Base-by-base conservation (phyloP, 2,888 invertebrate species). In the Dicyrtomina minuta region DNA sequence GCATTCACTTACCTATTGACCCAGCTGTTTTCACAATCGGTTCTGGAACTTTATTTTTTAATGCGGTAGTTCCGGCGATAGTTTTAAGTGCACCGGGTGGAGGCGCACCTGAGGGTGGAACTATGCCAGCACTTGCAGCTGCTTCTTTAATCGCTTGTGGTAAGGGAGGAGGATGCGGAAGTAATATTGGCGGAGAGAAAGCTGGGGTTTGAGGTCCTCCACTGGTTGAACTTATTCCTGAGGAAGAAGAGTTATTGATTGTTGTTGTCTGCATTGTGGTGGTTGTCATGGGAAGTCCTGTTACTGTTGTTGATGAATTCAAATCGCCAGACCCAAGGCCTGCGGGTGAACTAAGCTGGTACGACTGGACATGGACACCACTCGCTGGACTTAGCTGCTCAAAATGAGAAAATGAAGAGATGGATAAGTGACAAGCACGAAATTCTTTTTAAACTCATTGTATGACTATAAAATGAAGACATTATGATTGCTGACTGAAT, bases 121-220 rank as follows among this genome's bases (percentile, higher is more conserved):
- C 70, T 15, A 75, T 59, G 13, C 77, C 75, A 60, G 78, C 66
- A 84, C 84, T 71, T 83, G 83, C 78, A 83, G 82, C 80, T 84
- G 83, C 72, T 66, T 78, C 75, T 67, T 76, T 73, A 72, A 78
- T 73, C 60, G 75, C 72, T 66, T 72, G 66, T 68, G 78, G 72
- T 58, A 85, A 84, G 80, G 77, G 86, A 84, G 69, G 74, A 68
- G 80, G 85, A 80, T 78, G 85, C 82, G 56, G 74, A 69, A 33
- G 74, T 66, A 65, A 46, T 44, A 60, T 60, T 20, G 60, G 67
- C 13, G 67, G 67, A 49, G 59, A 49, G 43, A 60, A 67, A 17
- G 66, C 17, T 56, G 66, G 49, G 72, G 13, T 44, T 56, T 17
- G n/a, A 3, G 2, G 12, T 22, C 33, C 33, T n/a, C 27, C 33